Evolutionary conservation across 2,113 vertebrate species (phyloP), one percentile per base, ranked within the genome.

Genomic region (Gavialis gangeticus): DNA sequence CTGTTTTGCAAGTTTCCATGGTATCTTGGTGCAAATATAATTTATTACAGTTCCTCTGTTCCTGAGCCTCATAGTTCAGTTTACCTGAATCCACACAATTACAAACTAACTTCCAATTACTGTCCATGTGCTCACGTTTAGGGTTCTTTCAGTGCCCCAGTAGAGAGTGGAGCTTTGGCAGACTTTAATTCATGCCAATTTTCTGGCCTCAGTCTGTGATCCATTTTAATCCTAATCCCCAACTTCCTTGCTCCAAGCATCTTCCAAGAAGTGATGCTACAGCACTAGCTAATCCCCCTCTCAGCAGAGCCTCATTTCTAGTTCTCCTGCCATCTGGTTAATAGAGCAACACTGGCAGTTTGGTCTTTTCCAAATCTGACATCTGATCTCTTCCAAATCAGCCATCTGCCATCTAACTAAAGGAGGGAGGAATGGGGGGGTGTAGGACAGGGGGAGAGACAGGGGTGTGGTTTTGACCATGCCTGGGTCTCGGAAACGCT

Each of bases 11-110:
- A 37, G 58, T 34, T 79, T 59, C 77, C 77, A 37, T 79, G 77
- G 58, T 22, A 25, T 37, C 63, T 81, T 22, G 4, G n/a, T 57
- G 57, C 14, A 54, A 76, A 87, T 27, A 6, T 30, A 25, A 66
- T 16, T 13, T 59, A 34, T n/a, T 4, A 17, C 25, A 9, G 1
- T 34, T 77, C 75, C 58, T 76, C 15, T 17, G 30, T 60, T 62
- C 30, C 30, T 16, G 4, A 1, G 1, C 17, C 6, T 73, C n/a
- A 18, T n/a, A 0, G 0, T 1, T 6, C 73, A 46, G 9, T 0
- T 0, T 3, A 55, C 28, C 18, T 0, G 0, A n/a, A 58, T 22
- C 27, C 28, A 58, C 14, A 13, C 10, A 24, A 14, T 17, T 5
- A 22, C 13, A 22, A 24, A 34, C 11, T 5, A 59, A 21, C 57